A percentile compares a stretch with the other conserved stretches of the same genome.
Evolutionary conservation across 2,888 invertebrate genomes (phyloP).

Genomic region (Ophonus ardosiacus): DNA sequence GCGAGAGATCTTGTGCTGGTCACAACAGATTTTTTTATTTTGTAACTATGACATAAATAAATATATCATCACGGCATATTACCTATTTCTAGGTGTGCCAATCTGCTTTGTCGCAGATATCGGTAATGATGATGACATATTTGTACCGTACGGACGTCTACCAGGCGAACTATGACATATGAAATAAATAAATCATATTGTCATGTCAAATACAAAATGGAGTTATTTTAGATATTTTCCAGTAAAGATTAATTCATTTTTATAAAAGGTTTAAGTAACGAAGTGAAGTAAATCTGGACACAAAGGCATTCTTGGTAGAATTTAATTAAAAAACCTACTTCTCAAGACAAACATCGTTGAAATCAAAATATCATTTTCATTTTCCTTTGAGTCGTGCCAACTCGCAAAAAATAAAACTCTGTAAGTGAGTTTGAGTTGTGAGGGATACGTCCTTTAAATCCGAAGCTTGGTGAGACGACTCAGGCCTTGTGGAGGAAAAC

Average conservation of each 20-base stretch:
- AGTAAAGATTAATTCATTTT: neutral
- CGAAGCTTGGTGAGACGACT: neutral
- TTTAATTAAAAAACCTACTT: constrained; percentile 55
- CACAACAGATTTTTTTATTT: no score
- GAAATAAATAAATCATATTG: no score
- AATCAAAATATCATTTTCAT: constrained; percentile 61
- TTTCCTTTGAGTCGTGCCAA: constrained; percentile 44
- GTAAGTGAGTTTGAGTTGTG: constrained; percentile 35
- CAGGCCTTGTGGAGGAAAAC: constrained; percentile 29
- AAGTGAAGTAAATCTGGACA: neutral
- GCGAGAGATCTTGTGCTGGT: no score
- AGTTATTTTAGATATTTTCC: neutral
- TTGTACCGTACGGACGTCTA: no score
- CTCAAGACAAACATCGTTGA: constrained; percentile 51
- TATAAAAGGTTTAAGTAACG: neutral
- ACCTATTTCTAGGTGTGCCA: no score
- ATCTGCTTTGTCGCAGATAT: no score
- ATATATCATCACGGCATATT: no score
- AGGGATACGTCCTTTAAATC: constrained; percentile 45
- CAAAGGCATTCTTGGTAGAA: constrained; percentile 34
- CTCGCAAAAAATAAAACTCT: constrained; percentile 49
- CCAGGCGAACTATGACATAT: no score
- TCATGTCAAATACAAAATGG: neutral
- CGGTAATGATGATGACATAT: no score
- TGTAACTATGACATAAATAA: no score